phyloP scores from a whole-genome alignment of 2,113 vertebrate species.

The Callocephalon fimbriatum region DNA sequence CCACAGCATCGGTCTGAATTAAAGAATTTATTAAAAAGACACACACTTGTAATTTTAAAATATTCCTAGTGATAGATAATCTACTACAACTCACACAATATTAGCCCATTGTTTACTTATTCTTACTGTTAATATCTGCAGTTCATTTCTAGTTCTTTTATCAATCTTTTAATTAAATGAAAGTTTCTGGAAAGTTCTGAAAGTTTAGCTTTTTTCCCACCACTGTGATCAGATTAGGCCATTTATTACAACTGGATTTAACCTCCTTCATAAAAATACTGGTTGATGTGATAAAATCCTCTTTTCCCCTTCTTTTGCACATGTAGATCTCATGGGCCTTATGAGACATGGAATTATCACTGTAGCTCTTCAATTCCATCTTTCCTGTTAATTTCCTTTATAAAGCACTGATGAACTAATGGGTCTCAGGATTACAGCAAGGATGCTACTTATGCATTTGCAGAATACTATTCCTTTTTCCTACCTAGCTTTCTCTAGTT shows the following conservation, averaged over 20 bases:
- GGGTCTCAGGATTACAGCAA: accelerated
- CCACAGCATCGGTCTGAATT: background rate
- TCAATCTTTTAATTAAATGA: background rate
- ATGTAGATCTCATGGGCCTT: background rate
- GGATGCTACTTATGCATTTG: background rate
- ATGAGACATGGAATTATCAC: background rate
- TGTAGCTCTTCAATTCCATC: background rate
- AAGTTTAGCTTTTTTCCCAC: background rate
- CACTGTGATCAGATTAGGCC: background rate
- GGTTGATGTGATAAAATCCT: background rate
- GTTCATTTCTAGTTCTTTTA: background rate
- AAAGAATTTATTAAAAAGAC: background rate
- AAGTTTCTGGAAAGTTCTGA: background rate
- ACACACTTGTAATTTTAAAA: background rate
- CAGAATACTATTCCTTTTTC: background rate
- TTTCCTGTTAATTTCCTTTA: background rate
- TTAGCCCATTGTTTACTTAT: background rate
- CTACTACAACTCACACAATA: background rate
- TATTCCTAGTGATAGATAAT: background rate
- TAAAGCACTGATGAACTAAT: background rate
- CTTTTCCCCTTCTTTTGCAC: background rate
- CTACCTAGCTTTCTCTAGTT: background rate
- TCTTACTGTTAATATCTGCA: background rate
- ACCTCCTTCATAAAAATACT: background rate
- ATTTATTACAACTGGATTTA: background rate